These are phyloP conservation scores for Entomyzon cyanotis DNA, from an alignment of 2,113 vertebrate species.

Conservation along the genomic window DNA sequence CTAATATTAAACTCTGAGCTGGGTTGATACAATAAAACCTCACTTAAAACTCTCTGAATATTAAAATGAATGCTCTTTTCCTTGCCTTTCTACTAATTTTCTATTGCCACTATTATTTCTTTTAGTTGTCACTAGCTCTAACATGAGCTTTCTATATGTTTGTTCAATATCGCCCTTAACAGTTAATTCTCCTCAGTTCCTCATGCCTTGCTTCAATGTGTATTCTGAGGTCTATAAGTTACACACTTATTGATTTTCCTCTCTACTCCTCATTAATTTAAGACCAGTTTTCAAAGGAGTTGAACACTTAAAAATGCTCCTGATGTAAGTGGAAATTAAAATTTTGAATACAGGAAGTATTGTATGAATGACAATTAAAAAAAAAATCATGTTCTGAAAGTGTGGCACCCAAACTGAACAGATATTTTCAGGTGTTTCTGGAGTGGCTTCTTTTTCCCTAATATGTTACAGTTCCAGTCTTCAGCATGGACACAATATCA, in stretches of 20 bases:
- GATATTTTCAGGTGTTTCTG: background rate
- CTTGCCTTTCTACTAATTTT: background rate
- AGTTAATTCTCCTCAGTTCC: background rate
- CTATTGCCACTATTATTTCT: background rate
- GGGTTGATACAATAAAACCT: background rate
- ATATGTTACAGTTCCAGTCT: background rate
- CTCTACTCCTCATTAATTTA: background rate
- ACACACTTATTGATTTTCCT: background rate
- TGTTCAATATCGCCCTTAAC: background rate
- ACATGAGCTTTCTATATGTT: background rate
- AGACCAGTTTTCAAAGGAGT: background rate
- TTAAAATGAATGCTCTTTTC: background rate
- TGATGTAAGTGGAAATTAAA: background rate
- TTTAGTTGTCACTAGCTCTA: background rate
- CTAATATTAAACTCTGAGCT: background rate
- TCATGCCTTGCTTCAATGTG: background rate
- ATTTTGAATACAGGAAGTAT: background rate
- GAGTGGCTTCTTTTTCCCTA: rapidly evolving
- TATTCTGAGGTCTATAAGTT: background rate
- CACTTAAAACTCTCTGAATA: background rate
- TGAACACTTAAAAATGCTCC: background rate
- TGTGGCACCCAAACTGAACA: background rate
- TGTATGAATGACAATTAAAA: rapidly evolving
- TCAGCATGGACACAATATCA: background rate
- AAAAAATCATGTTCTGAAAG: background rate